Base-by-base conservation (phyloP, 2,888 invertebrate species). In the Eupithecia abbreviata region DNA sequence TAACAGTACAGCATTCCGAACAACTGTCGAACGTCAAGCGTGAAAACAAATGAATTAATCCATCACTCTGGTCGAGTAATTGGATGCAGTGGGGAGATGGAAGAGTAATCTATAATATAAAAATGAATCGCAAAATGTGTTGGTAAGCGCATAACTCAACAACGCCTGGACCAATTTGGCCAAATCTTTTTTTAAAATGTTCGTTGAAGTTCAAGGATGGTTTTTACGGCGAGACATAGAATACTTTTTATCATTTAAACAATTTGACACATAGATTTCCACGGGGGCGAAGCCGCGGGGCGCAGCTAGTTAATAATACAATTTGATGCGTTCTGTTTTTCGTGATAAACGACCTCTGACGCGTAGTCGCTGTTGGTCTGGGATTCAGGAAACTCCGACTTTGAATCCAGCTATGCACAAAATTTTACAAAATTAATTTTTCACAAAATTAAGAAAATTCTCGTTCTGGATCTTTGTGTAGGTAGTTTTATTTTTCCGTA, bases 11-110 rank as follows among this genome's bases (percentile, higher is more conserved):
- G 9, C 30, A 62, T 62, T 10, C 62, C 30, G 62, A 62, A 30
- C 62, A 62, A 62, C 62, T 62, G 62, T 62, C 68, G 49, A 51
- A 72, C 45, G 62, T 49, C 58, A 75, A 49, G 45, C 51, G 41
- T 45, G 47, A 47, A 47, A 79, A 72, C 75, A 72, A 79, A 85
- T 86, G 84, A 82, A 87, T 88, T 84, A 88, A 87, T 86, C 85
- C 84, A 85, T 86, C 86, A 87, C 84, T 80, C 83, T 73, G 83
- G 80, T 84, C 45, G n/a, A 71, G 42, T 76, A 66, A 73, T 75
- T 67, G 72, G 84, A 86, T 83, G 84, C 84, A 84, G 74, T 78
- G 82, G 79, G 80, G 77, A 77, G 75, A 15, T 42, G 72, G 66
- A 58, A 72, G 79, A 82, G 80, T 83, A 80, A 80, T n/a, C n/a